Evolutionary conservation across 2,888 invertebrate genomes (phyloP), one percentile per base, ranked within the genome.

Genomic region (Drosophila paramelanica): DNA sequence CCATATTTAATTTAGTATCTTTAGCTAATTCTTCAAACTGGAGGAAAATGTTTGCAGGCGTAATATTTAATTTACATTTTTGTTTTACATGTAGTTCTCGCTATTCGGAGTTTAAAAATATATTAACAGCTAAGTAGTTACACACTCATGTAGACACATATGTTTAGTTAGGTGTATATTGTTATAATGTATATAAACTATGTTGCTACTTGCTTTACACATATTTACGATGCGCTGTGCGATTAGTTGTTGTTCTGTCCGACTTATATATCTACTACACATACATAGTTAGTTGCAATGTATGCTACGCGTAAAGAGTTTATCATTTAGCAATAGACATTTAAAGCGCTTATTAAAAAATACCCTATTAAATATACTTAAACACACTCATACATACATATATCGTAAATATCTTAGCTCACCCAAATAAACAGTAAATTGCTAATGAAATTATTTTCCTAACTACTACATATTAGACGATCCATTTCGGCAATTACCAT

Each of bases 241-340:
- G 61, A 27, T 76, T 66, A 53, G 50, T 57, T 53, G 55, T 23
- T 64, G 50, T 56, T 43, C 66, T 13, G 8, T 46, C 36, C 36
- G 36, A 70, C 62, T 67, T 77, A 61, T 3, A 36, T 51, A 17
- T 1, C 17, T 17, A 11, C 62, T 67, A 61, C 33, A 80, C 61
- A 79, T 53, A 71, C 39, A 74, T 79, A 77, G 56, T 69, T 78
- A 67, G 66, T 80, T 85, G 79, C 73, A 85, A 71, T 57, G 71
- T 80, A 79, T 84, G 76, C 73, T 73, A 79, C 70, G 75, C 79
- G 69, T 68, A 58, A 42, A 57, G 23, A 57, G 42, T 52, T 72
- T 79, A 52, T 49, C 39, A 46, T 64, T 70, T 81, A 90, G 70
- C 77, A 77, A 81, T 91, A 90, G 91, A 91, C 91, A 91, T 89